phyloP scores from a whole-genome alignment of 2,888 invertebrate species.

The Hanleya hanleyi region DNA sequence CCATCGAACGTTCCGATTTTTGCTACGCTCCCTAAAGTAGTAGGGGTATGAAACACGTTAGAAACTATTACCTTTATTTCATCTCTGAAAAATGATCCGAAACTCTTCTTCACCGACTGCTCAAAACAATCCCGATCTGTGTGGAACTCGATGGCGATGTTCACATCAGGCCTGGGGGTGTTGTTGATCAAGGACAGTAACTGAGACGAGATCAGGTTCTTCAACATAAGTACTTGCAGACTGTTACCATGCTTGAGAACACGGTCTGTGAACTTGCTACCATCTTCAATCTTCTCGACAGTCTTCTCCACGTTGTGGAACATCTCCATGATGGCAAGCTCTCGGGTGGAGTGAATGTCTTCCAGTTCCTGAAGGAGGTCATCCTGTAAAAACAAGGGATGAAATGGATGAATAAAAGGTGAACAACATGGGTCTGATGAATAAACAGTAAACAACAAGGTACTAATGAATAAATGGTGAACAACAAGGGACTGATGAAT shows the following conservation, averaged over 20 bases:
- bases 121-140: conserved; percentile 87
- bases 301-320: conserved; percentile 86
- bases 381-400: conserved; percentile 76
- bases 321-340: conserved; percentile 91
- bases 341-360: conserved; percentile 83
- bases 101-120: conserved; percentile 77
- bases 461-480: too few relatives aligned
- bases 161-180: conserved; percentile 86
- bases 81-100: conserved; percentile 63
- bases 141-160: conserved; percentile 82
- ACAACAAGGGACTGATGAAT: too few relatives aligned
- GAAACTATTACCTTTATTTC: conserved; percentile 48
- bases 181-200: conserved; percentile 85
- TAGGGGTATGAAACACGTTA: too few relatives aligned
- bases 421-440: too few relatives aligned
- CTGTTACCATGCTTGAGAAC: conserved; percentile 89
- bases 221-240: conserved; percentile 80
- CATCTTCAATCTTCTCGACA: conserved; percentile 88
- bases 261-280: conserved; percentile 87
- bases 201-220: conserved; percentile 85
- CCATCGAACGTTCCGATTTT: too few relatives aligned
- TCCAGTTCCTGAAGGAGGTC: conserved; percentile 76
- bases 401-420: background rate
- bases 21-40: too few relatives aligned
- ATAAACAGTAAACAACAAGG: background rate